phyloP scores from a whole-genome alignment of 2,888 invertebrate species.

The Cosmia trapezina region DNA sequence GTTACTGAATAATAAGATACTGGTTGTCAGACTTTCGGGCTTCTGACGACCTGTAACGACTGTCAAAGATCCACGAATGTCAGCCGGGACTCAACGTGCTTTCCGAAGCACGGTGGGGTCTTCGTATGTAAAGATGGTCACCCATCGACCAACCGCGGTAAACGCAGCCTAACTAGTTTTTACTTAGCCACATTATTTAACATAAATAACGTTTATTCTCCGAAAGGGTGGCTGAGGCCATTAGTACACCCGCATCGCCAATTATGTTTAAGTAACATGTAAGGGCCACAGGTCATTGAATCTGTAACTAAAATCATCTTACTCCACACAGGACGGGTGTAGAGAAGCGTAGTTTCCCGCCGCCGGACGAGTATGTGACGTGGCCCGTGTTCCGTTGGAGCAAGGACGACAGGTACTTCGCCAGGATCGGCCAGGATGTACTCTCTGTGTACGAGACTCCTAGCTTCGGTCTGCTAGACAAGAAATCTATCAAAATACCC shows the following conservation, averaged over 20 bases:
- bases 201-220: background rate
- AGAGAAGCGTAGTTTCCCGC: constrained; percentile 97
- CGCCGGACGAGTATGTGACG: constrained; percentile 95
- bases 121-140: too few relatives aligned
- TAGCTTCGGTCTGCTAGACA: constrained; percentile 97
- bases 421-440: constrained; percentile 95
- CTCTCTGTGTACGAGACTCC: constrained; percentile 99
- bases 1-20: too few relatives aligned
- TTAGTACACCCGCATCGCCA: background rate
- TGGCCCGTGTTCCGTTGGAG: constrained; percentile 99
- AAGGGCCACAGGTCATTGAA: background rate
- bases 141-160: too few relatives aligned
- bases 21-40: too few relatives aligned
- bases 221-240: background rate
- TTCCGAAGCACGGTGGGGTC: too few relatives aligned
- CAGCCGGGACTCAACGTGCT: too few relatives aligned
- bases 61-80: too few relatives aligned
- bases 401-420: constrained; percentile 98
- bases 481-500: constrained; percentile 97
- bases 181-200: too few relatives aligned
- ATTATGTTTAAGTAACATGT: background rate
- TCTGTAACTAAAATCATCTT: background rate
- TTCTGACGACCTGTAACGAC: too few relatives aligned
- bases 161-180: too few relatives aligned
- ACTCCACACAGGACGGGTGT: constrained; percentile 92